These are phyloP conservation scores for Zaprionus ghesquierei DNA, from an alignment of 1,140 invertebrate genomes.

Conservation along the genomic window DNA sequence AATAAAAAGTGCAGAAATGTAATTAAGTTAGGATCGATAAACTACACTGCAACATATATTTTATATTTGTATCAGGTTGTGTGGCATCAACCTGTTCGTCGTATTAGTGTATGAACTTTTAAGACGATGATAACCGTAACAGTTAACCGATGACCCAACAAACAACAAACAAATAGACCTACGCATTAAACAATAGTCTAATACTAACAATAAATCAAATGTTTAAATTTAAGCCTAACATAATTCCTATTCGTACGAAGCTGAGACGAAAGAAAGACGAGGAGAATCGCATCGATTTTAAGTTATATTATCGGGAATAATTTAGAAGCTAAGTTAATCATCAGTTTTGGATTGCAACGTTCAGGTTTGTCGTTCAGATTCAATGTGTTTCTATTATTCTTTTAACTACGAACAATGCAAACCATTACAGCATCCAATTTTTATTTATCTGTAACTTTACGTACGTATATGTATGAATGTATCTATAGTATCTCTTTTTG, in stretches of 20 bases:
- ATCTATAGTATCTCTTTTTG: constrained; percentile 1
- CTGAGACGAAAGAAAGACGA: not conserved
- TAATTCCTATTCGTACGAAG: constrained; percentile 42
- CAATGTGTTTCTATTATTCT: not conserved
- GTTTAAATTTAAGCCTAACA: constrained; percentile 60
- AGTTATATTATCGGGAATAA: constrained; percentile 30
- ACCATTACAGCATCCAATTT: constrained; percentile 4
- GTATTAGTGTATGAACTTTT: constrained; percentile 24
- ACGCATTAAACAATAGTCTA: constrained; percentile 44
- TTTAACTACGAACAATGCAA: constrained; percentile 7
- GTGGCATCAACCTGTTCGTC: constrained; percentile 5
- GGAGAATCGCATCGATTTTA: constrained; percentile 37
- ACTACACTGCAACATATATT: constrained; percentile 14
- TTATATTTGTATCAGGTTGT: constrained; percentile 33
- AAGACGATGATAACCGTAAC: constrained; percentile 3
- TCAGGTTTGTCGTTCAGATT: not conserved
- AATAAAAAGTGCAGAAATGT: not conserved
- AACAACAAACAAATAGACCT: constrained; percentile 33
- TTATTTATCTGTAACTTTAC: constrained; percentile 15
- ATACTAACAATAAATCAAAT: constrained; percentile 46
- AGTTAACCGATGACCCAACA: constrained; percentile 18
- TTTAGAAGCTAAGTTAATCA: constrained; percentile 47
- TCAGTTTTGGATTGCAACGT: not conserved
- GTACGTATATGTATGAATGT: constrained; percentile 24
- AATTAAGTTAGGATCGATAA: not conserved